Evolutionary conservation across 1,140 invertebrate genomes (phyloP).

Genomic region (Drosophila auraria): DNA sequence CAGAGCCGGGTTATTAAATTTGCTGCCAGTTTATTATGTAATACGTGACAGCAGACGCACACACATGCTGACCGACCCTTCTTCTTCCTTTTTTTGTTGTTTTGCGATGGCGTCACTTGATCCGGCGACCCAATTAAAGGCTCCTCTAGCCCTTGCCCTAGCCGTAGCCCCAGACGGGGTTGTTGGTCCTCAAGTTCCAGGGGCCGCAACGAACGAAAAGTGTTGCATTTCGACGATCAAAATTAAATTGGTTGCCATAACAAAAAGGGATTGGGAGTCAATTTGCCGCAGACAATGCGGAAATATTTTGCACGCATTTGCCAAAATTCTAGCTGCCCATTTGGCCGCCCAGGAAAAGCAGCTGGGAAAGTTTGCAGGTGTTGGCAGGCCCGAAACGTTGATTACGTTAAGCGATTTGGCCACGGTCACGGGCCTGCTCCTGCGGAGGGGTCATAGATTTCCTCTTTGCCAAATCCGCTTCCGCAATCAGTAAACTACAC

Average conservation of each 20-base stretch:
- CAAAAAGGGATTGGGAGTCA: conserved; percentile 14
- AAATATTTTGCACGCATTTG: conserved; percentile 67
- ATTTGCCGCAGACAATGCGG: conserved; percentile 58
- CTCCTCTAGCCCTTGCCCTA: conserved; percentile 1
- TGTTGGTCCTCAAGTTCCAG: conserved; percentile 21
- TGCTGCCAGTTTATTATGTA: conserved; percentile 80
- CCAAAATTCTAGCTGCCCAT: conserved; percentile 29
- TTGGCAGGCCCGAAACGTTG: conserved; percentile 57
- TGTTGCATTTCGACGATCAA: conserved; percentile 73
- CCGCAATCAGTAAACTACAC: conserved; percentile 82
- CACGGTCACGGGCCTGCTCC: conserved; percentile 27
- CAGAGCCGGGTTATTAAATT: conserved; percentile 70
- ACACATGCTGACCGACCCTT: conserved; percentile 27
- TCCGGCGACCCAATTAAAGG: conserved; percentile 69
- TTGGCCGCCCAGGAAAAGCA: conserved; percentile 13
- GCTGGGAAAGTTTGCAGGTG: conserved; percentile 77
- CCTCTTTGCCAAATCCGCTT: conserved; percentile 79
- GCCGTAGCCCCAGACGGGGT: not conserved
- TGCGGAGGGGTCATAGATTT: conserved; percentile 56
- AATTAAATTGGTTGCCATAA: conserved; percentile 71
- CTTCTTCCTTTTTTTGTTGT: conserved; percentile 41
- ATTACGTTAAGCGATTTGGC: conserved; percentile 80
- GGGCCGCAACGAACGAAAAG: conserved; percentile 10
- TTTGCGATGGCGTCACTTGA: conserved; percentile 68
- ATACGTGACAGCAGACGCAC: conserved; percentile 65